Percentiles rank a stretch among this genome's conserved stretches.
These are phyloP conservation scores for Eulemur macaco DNA, from an alignment of 2,113 vertebrate species.

Conservation along the genomic window DNA sequence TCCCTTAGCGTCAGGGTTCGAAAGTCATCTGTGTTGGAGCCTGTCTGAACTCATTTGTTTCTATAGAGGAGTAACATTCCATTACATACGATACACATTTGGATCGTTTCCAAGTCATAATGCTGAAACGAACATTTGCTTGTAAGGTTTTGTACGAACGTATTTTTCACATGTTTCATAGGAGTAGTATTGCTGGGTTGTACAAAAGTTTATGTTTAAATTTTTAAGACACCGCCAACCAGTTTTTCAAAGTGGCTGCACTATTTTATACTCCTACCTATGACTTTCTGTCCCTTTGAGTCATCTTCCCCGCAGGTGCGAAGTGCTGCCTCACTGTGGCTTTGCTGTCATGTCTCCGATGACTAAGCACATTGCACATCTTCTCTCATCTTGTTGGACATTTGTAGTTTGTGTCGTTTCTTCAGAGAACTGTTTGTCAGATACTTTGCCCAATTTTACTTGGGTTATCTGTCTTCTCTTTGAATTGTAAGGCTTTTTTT, in stretches of 20 bases:
- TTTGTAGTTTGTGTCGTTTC: not conserved
- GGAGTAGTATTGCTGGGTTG: not conserved
- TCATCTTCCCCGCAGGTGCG: not conserved
- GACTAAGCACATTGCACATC: not conserved
- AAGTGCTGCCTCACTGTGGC: not conserved
- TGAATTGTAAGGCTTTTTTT: not conserved
- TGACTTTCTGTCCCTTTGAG: not conserved
- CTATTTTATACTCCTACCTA: not conserved
- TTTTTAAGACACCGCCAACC: not conserved
- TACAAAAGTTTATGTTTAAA: not conserved
- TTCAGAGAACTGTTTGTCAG: not conserved
- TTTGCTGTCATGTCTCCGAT: not conserved
- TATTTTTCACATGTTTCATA: not conserved
- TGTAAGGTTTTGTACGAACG: not conserved
- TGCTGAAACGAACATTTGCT: not conserved
- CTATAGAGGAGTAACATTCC: not conserved
- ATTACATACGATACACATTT: not conserved
- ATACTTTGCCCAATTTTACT: not conserved
- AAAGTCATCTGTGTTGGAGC: not conserved
- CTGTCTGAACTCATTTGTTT: not conserved
- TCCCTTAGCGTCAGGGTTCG: not conserved
- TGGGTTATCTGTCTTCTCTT: not conserved
- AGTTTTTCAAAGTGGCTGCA: not conserved
- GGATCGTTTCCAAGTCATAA: not conserved
- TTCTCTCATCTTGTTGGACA: not conserved